Evolutionary conservation across 2,888 invertebrate genomes (phyloP).

Genomic region (Pseudeuparius sepicola): DNA sequence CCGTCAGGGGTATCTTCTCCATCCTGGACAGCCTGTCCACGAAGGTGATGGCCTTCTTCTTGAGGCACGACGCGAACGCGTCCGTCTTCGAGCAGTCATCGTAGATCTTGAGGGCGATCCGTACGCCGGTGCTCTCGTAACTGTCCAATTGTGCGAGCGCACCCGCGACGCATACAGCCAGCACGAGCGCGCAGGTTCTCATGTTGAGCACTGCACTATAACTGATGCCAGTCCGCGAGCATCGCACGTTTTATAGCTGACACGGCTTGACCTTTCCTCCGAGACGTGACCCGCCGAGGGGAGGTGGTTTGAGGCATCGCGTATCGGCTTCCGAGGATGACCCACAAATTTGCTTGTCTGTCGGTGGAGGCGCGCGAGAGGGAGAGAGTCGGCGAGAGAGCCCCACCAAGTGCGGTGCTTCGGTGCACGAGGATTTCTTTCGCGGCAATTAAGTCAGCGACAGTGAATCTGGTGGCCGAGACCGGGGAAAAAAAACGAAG

Average conservation of each 20-base stretch:
- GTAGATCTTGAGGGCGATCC: constrained; percentile 59
- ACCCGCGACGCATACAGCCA: constrained; percentile 30
- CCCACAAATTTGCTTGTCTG: no score
- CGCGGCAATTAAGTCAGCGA: constrained; percentile 17
- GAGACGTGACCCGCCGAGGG: constrained; percentile 21
- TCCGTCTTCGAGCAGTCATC: constrained; percentile 66
- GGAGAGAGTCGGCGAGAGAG: no score
- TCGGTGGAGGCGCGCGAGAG: no score
- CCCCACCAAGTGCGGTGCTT: no score
- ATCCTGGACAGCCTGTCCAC: constrained; percentile 66
- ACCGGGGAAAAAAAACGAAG: no score
- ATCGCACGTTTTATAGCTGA: constrained; percentile 37
- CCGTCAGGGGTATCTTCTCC: constrained; percentile 51
- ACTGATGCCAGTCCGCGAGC: constrained; percentile 22
- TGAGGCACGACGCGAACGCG: constrained; percentile 63
- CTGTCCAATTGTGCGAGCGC: constrained; percentile 26
- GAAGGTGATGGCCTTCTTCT: constrained; percentile 72
- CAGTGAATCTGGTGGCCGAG: constrained; percentile 30
- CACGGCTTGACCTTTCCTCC: constrained; percentile 22
- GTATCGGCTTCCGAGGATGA: not conserved
- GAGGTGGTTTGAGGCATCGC: constrained; percentile 2
- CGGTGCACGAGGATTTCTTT: constrained; percentile 16
- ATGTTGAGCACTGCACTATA: constrained; percentile 28
- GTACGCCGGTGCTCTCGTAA: constrained; percentile 49
- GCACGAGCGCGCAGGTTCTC: constrained; percentile 34